Percentiles rank a stretch among this genome's conserved stretches.
These are phyloP conservation scores for Ryuthela nishihirai DNA, from an alignment of 2,888 invertebrate genomes.

Conservation along the genomic window DNA sequence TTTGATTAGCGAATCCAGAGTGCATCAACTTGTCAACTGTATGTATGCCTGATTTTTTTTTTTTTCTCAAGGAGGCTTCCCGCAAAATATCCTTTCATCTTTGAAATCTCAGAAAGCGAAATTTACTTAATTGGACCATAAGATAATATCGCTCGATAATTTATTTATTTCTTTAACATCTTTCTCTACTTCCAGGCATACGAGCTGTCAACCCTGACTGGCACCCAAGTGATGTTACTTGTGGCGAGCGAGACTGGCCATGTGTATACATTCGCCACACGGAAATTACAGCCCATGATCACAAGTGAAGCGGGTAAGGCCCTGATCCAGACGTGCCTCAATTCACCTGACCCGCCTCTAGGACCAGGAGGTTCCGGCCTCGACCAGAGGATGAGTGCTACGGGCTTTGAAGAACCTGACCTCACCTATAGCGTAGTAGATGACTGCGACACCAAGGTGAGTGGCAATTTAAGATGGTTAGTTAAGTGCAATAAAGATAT, in stretches of 20 bases:
- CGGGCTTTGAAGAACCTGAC: slow-evolving; percentile 98
- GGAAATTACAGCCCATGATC: slow-evolving; percentile 98
- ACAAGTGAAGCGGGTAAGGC: slow-evolving; percentile 90
- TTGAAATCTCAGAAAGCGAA: too few species aligned
- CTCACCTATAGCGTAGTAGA: slow-evolving; percentile 68
- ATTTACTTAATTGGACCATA: too few species aligned
- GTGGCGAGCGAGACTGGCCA: slow-evolving; percentile 99
- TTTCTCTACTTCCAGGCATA: slow-evolving; percentile 91
- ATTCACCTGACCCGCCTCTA: slow-evolving; percentile 73
- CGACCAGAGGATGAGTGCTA: slow-evolving; percentile 96
- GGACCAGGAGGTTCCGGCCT: slow-evolving; percentile 52
- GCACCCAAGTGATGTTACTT: slow-evolving; percentile 98
- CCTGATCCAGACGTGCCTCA: slow-evolving; percentile 96
- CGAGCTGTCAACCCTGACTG: slow-evolving; percentile 96
- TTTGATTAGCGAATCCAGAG: too few species aligned
- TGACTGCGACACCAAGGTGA: slow-evolving; percentile 43
- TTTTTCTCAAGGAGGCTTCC: too few species aligned
- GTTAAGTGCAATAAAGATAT: too few species aligned
- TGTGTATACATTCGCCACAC: slow-evolving; percentile 99
- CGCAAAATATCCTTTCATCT: too few species aligned
- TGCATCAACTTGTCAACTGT: too few species aligned
- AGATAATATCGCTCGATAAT: too few species aligned
- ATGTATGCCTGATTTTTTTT: too few species aligned
- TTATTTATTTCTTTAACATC: too few species aligned
- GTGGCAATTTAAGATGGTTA: too few species aligned